Evolutionary conservation across 92 coral and sea anemone species (phyloP), one percentile per base, ranked within the genome.

Genomic region (Epizoanthus illoricatus): DNA sequence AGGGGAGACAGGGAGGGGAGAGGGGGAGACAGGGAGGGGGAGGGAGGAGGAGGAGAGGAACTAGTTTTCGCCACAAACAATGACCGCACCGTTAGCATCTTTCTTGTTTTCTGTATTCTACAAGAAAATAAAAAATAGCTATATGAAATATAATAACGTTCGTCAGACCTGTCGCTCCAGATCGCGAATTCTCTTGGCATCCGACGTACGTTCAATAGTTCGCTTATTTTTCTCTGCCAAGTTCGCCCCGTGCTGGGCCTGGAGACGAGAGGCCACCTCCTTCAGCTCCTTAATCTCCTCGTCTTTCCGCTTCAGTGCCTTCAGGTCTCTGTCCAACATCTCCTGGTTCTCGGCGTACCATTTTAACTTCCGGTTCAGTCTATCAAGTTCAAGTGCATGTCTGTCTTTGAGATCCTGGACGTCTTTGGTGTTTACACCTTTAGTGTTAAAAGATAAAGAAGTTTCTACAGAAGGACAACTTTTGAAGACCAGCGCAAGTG

Each of bases 311-410:
- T 84, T 91, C 80, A 96, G 73, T 3, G 90, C 84, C 64, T 88
- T 87, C 10, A 89, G 81, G 83, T 96, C 99, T 71, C 94, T 86
- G 70, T 96, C 99, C 61, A 96, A 90, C 80, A 96, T 85, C 41
- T 92, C 92, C 86, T 96, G 99, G 86, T 90, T 96, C 71, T 96
- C 99, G 11, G 95, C 98, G 78, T 96, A 96, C 99, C 99, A 96
- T 70, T 91, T 91, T 40, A 96, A 86, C 84, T 96, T 96, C 45
- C 97, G 90, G 86, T 91, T 94, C 81, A 96, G 86, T 23, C 98
- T 89, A 54, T 93, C 97, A 5, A 96, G 78, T 70, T 96, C 97
- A 0, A 87, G 79, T 5, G 88, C 88, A 82, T 93, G 91, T 33
- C 90, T 86, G 43, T 88, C 75, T 73, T 93, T 88, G 7, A 93